phyloP scores from a whole-genome alignment of 2,797 vertebrate genomes.

The Helarctos malayanus region DNA sequence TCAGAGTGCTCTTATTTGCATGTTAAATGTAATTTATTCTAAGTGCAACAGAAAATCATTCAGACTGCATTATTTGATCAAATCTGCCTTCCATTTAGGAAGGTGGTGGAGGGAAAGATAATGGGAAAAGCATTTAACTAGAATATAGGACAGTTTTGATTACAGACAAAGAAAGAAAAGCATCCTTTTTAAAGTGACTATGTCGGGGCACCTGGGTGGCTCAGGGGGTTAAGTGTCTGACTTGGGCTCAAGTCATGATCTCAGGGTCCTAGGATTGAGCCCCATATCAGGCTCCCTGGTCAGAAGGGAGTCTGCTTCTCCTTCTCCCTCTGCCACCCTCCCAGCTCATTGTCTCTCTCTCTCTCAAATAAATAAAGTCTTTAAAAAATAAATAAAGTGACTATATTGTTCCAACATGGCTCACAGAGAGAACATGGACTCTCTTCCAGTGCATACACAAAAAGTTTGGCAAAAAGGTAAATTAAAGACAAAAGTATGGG shows the following conservation, averaged over 20 bases:
- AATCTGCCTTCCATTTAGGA: conserved; percentile 42
- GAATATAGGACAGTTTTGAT: not conserved
- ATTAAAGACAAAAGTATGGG: not conserved
- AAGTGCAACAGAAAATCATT: conserved; percentile 69
- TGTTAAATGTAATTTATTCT: conserved; percentile 73
- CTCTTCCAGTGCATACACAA: not conserved
- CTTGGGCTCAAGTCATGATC: not conserved
- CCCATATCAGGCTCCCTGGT: not conserved
- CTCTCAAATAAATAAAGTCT: not conserved
- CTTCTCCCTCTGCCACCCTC: not conserved
- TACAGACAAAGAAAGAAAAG: not conserved
- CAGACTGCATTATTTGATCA: conserved; percentile 71
- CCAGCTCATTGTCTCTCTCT: not conserved
- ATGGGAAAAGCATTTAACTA: not conserved
- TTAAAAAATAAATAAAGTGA: not conserved
- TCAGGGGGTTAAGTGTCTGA: not conserved
- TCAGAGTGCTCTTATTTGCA: conserved; percentile 51
- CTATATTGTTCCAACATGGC: not conserved
- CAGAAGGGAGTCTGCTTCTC: not conserved
- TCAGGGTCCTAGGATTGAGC: not conserved
- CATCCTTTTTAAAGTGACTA: not conserved
- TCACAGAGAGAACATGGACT: not conserved
- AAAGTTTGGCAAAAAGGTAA: conserved; percentile 17
- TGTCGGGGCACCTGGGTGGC: not conserved
- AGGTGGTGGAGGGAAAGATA: not conserved